A percentile compares a stretch with the other conserved stretches of the same genome.
phyloP scores from a whole-genome alignment of 2,113 vertebrate genomes.

The Carassius carassius region DNA sequence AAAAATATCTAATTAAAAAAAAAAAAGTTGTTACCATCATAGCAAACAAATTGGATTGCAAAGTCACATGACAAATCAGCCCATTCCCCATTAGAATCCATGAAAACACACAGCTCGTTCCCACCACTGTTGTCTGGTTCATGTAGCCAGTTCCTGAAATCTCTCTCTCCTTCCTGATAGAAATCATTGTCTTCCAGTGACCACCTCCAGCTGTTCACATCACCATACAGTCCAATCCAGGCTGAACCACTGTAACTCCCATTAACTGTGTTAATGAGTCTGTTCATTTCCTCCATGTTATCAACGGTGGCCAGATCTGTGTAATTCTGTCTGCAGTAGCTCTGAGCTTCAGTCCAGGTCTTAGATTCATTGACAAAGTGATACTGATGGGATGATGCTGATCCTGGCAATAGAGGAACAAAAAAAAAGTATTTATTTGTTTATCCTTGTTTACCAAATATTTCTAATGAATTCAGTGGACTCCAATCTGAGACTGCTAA shows the following conservation, averaged over 20 bases:
- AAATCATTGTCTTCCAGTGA: too few species aligned
- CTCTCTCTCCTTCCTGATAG: too few species aligned
- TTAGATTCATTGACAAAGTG: constrained; percentile 23
- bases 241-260: too few species aligned
- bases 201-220: too few species aligned
- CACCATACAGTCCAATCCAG: too few species aligned
- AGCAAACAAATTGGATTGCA: neutral
- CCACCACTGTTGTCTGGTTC: neutral
- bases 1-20: neutral
- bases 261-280: too few species aligned
- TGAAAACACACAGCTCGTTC: neutral
- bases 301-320: too few species aligned
- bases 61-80: neutral
- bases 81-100: neutral
- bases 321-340: too few species aligned
- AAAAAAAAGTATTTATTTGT: neutral
- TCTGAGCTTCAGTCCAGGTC: constrained; percentile 34
- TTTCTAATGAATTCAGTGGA: neutral
- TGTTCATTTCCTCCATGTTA: too few species aligned
- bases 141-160: neutral
- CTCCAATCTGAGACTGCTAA: neutral
- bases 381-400: constrained; percentile 15
- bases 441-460: neutral
- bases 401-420: neutral
- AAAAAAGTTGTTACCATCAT: constrained; percentile 22